Evolutionary conservation across 2,888 invertebrate genomes (phyloP).

Genomic region (Drosophila seclusa): DNA sequence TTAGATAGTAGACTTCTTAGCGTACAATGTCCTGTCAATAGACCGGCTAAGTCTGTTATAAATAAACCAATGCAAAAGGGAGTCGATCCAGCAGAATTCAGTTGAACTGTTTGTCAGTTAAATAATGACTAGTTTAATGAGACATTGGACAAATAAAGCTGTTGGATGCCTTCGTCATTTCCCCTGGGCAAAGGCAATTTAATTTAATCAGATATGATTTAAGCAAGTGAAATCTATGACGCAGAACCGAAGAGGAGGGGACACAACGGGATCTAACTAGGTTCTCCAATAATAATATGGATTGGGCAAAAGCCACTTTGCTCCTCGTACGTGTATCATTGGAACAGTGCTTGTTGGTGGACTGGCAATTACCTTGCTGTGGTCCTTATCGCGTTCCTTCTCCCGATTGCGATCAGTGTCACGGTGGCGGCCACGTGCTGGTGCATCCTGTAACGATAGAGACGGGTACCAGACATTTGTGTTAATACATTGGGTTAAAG

Average conservation of each 20-base stretch:
- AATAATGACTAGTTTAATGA: not conserved
- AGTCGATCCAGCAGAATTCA: not conserved
- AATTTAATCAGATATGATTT: not conserved
- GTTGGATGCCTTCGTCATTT: not conserved
- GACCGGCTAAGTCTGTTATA: not conserved
- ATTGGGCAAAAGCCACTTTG: not conserved
- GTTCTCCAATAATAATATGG: not conserved
- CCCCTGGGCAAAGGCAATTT: not conserved
- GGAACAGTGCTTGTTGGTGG: not conserved
- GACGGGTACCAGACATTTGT: slow-evolving; percentile 9
- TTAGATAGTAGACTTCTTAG: not conserved
- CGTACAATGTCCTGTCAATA: not conserved
- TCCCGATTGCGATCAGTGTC: slow-evolving; percentile 50
- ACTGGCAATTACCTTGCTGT: slow-evolving; percentile 49
- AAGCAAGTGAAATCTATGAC: not conserved
- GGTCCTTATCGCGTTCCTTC: slow-evolving; percentile 59
- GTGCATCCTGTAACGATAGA: slow-evolving; percentile 56
- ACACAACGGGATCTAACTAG: not conserved
- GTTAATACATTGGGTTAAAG: slow-evolving; percentile 23
- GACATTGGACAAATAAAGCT: not conserved
- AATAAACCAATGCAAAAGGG: not conserved
- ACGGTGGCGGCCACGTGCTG: slow-evolving; percentile 44
- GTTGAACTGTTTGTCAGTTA: not conserved
- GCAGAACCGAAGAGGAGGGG: not conserved
- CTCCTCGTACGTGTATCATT: not conserved